Conservation (phyloP, 2,113 vertebrate genomes). For the Psittacula cyanocephala region DNA sequence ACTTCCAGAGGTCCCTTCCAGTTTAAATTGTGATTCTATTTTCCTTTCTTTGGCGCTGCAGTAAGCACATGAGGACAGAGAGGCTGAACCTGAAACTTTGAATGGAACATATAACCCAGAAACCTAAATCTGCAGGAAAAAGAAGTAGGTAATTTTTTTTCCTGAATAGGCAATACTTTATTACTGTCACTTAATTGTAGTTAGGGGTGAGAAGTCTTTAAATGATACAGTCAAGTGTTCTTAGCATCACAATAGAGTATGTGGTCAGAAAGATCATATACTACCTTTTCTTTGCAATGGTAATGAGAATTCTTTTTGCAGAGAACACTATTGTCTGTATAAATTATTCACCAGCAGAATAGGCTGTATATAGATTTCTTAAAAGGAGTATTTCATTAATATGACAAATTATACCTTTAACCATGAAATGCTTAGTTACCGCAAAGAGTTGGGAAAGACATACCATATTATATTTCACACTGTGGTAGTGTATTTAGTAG, state of each 20-base stretch:
- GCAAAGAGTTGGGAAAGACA: neutral
- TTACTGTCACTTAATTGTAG: neutral
- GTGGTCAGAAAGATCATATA: neutral
- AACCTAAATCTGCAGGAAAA: neutral
- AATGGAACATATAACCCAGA: neutral
- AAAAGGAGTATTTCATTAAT: slow-evolving; percentile 46
- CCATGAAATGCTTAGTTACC: neutral
- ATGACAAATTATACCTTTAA: slow-evolving; percentile 40
- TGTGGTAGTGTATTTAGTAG: neutral
- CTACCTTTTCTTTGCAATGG: neutral
- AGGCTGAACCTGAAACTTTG: neutral
- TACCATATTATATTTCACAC: neutral
- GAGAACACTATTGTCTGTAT: neutral
- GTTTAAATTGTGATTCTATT: neutral
- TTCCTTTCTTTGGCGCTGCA: neutral
- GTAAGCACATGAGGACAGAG: neutral
- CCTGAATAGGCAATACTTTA: neutral
- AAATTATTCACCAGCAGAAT: slow-evolving; percentile 31
- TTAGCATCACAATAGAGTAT: neutral
- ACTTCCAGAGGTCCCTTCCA: neutral
- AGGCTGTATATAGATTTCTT: slow-evolving; percentile 7
- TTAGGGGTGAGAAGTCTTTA: neutral
- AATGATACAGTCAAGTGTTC: neutral
- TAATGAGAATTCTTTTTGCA: neutral
- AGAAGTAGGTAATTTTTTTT: neutral